phyloP scores from a whole-genome alignment of 2,113 vertebrate genomes.

The Pseudorectes ferrugineus region DNA sequence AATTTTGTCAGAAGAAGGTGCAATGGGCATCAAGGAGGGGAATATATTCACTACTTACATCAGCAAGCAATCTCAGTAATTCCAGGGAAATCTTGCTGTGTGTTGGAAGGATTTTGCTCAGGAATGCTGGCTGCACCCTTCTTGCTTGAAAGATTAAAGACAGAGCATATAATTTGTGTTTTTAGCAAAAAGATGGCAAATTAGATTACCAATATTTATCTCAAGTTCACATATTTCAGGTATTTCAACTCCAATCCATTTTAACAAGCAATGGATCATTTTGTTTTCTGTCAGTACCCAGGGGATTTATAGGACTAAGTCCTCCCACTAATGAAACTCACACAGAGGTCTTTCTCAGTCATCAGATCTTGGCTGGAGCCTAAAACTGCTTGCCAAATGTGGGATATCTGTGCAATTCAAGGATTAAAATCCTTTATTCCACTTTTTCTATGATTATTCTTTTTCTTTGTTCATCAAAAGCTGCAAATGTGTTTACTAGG shows the following conservation, averaged over 20 bases:
- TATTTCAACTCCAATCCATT: background rate
- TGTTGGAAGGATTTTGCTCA: background rate
- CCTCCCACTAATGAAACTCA: background rate
- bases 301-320: background rate
- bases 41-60: background rate
- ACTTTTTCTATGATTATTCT: background rate
- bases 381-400: background rate
- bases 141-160: background rate
- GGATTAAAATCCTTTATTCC: background rate
- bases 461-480: background rate
- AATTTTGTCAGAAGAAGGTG: background rate
- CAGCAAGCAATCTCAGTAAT: background rate
- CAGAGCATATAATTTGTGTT: background rate
- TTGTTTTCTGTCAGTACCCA: background rate
- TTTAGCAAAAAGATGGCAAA: background rate
- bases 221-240: background rate
- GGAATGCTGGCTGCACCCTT: background rate
- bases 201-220: background rate
- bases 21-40: background rate
- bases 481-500: background rate
- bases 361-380: background rate
- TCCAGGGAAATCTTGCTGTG: background rate
- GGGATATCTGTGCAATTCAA: background rate
- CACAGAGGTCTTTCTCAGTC: background rate
- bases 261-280: background rate